Conservation (phyloP, 2,113 vertebrate species). For the Muscicapa adusta region DNA sequence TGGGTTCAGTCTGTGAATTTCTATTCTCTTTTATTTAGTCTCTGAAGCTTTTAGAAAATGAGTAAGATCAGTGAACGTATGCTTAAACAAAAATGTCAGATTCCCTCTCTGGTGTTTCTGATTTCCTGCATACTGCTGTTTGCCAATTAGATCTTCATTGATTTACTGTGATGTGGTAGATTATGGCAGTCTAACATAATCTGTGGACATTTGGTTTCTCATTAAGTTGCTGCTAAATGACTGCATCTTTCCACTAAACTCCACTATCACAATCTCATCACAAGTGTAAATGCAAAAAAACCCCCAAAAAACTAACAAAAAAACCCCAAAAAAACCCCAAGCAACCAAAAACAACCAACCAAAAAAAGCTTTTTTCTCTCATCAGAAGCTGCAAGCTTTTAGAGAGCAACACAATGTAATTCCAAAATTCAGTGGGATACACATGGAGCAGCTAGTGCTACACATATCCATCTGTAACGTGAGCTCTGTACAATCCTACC, state of each 20-base stretch:
- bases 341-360: too few species aligned
- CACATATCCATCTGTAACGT: not conserved
- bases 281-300: not conserved
- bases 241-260: not conserved
- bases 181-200: conserved; percentile 30
- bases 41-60: not conserved
- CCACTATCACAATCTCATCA: not conserved
- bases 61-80: not conserved
- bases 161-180: not conserved
- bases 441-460: not conserved
- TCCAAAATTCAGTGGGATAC: conserved; percentile 1
- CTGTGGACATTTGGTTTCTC: conserved; percentile 12
- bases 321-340: too few species aligned
- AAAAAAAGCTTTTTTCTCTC: not conserved
- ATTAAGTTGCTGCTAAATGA: conserved; percentile 15
- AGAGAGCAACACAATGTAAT: not conserved
- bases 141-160: conserved; percentile 12
- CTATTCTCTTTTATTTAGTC: not conserved
- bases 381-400: conserved; percentile 13
- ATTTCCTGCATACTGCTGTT: conserved; percentile 10
- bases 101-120: not conserved
- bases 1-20: not conserved
- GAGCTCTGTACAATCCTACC: not conserved
- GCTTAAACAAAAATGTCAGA: not conserved
- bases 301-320: too few species aligned